These are phyloP conservation scores for Cataglyphis livida DNA, from an alignment of 2,888 invertebrate genomes.

Conservation along the genomic window DNA sequence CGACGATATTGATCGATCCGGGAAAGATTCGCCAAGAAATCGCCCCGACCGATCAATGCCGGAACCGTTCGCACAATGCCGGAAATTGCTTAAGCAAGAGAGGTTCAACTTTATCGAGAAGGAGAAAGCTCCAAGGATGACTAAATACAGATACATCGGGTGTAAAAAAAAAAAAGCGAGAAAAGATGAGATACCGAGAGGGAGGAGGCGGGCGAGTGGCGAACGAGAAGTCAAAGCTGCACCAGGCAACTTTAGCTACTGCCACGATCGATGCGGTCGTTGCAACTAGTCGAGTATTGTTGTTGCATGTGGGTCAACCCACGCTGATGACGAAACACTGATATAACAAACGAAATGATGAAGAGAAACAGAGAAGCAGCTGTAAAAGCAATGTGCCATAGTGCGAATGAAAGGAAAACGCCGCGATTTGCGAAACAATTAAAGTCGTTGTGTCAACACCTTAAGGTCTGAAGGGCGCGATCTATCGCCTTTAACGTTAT, in stretches of 20 bases:
- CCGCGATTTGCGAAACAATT: conserved; percentile 21
- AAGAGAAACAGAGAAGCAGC: conserved; percentile 24
- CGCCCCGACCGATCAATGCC: conserved; percentile 34
- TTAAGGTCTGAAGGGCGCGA: conserved; percentile 49
- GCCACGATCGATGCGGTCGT: conserved; percentile 64
- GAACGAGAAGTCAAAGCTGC: conserved; percentile 55
- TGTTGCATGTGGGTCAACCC: conserved; percentile 78
- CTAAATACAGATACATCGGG: neutral
- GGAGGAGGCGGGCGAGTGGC: neutral
- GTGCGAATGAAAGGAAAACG: conserved; percentile 30
- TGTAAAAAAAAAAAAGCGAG: neutral
- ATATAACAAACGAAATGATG: conserved; percentile 46
- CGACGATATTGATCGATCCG: conserved; percentile 42
- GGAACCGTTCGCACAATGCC: conserved; percentile 41
- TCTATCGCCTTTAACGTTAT: conserved; percentile 70
- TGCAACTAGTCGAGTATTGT: conserved; percentile 78
- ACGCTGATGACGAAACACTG: conserved; percentile 71
- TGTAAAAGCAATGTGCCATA: conserved; percentile 20
- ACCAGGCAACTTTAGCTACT: conserved; percentile 63
- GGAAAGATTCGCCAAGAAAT: conserved; percentile 57
- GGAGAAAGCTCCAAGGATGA: conserved; percentile 20
- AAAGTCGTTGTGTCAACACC: conserved; percentile 70
- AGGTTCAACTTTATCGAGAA: conserved; percentile 61
- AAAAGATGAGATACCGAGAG: conserved; percentile 8
- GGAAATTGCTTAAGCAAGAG: conserved; percentile 52